A percentile compares a stretch with the other conserved stretches of the same genome.
These are phyloP conservation scores for Pristis pectinata DNA, from an alignment of 2,797 vertebrate species.

Conservation along the genomic window DNA sequence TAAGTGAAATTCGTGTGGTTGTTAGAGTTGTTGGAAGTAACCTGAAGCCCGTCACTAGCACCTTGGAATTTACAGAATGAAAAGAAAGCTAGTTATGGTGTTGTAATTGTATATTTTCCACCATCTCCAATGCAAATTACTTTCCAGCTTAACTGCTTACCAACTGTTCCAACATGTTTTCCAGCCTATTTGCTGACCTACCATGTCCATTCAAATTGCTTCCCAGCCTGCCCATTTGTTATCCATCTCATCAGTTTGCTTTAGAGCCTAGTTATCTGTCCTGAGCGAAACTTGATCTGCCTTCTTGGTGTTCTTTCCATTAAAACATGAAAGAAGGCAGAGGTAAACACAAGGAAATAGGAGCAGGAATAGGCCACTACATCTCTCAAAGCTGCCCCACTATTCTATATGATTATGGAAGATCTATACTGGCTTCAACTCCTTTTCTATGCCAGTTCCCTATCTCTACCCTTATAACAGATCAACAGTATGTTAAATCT, in stretches of 20 bases:
- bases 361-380: too few species aligned
- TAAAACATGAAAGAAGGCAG: neutral
- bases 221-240: neutral
- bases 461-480: neutral
- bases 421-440: neutral
- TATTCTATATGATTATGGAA: too few species aligned
- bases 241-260: neutral
- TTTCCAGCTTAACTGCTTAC: neutral
- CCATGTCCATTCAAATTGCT: neutral
- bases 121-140: neutral
- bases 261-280: neutral
- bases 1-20: neutral
- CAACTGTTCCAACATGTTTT: neutral
- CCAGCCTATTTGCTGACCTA: neutral
- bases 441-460: too few species aligned
- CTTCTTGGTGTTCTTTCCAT: neutral
- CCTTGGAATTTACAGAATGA: neutral
- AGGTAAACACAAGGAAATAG: neutral
- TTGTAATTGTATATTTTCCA: neutral
- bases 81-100: neutral
- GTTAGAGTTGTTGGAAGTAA: neutral
- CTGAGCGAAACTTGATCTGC: neutral
- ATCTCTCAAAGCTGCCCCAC: too few species aligned
- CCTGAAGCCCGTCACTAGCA: neutral
- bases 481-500: neutral